phyloP scores from a whole-genome alignment of 2,888 invertebrate species.

The Leptinotarsa juncta region DNA sequence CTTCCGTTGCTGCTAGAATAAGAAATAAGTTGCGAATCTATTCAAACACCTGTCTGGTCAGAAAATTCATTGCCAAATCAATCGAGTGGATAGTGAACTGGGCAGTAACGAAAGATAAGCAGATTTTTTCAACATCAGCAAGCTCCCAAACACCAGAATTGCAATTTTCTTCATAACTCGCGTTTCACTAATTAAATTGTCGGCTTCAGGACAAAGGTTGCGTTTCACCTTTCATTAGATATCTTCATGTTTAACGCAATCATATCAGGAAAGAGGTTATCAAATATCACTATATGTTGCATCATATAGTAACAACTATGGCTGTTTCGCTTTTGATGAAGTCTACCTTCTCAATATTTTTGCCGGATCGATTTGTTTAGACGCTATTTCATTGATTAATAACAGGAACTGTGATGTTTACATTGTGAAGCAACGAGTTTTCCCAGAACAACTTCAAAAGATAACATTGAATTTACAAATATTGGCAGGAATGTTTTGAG shows the following conservation, averaged over 20 bases:
- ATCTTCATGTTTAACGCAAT: no score
- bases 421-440: background rate
- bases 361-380: background rate
- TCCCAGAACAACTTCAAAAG: background rate
- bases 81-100: no score
- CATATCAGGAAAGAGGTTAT: no score
- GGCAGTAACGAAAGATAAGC: no score
- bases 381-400: background rate
- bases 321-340: no score
- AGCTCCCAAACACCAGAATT: background rate
- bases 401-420: background rate
- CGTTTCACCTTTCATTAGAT: background rate
- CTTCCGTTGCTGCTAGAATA: slow-evolving; percentile 9
- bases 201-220: background rate
- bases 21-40: background rate
- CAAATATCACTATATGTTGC: no score
- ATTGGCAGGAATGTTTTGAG: background rate
- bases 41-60: background rate
- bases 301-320: no score
- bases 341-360: background rate
- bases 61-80: background rate
- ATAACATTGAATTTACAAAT: background rate
- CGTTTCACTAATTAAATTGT: background rate
- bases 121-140: no score
- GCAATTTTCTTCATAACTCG: background rate